Percentiles rank a stretch among this genome's conserved stretches.
These are phyloP conservation scores for Agrilus mali DNA, from an alignment of 2,888 invertebrate genomes.

Conservation along the genomic window DNA sequence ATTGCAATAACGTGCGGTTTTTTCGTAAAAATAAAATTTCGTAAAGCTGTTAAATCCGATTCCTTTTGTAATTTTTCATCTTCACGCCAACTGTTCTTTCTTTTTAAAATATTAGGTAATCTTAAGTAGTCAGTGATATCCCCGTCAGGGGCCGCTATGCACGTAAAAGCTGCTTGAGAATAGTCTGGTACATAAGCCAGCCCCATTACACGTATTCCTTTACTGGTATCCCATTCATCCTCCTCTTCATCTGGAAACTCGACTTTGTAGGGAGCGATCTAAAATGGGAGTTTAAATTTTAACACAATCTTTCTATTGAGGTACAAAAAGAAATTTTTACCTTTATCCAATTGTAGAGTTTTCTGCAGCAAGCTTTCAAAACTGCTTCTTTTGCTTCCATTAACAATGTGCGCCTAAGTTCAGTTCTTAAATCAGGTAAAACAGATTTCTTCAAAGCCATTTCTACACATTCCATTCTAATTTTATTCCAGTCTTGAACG, in stretches of 20 bases:
- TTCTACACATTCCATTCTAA: slow-evolving; percentile 79
- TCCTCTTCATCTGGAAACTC: slow-evolving; percentile 71
- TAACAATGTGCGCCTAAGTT: slow-evolving; percentile 65
- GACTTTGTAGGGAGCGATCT: slow-evolving; percentile 60
- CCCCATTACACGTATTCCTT: slow-evolving; percentile 77
- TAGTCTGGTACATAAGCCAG: slow-evolving; percentile 80
- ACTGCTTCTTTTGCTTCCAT: slow-evolving; percentile 82
- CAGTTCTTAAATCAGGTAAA: slow-evolving; percentile 78
- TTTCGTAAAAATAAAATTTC: slow-evolving; percentile 75
- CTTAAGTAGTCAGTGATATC: slow-evolving; percentile 86
- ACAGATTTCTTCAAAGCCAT: slow-evolving; percentile 78
- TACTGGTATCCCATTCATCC: slow-evolving; percentile 79
- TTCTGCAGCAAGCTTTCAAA: slow-evolving; percentile 70
- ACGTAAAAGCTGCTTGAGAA: slow-evolving; percentile 76
- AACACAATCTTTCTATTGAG: neutral
- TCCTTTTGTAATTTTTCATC: slow-evolving; percentile 51
- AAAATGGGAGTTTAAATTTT: slow-evolving; percentile 28
- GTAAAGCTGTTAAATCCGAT: slow-evolving; percentile 53
- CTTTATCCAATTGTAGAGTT: slow-evolving; percentile 83
- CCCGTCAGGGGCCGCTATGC: slow-evolving; percentile 77
- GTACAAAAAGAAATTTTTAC: slow-evolving; percentile 21
- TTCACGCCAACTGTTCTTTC: slow-evolving; percentile 58
- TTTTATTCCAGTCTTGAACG: slow-evolving; percentile 90
- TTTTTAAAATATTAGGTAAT: slow-evolving; percentile 72
- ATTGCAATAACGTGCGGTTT: slow-evolving; percentile 79